Conservation (phyloP, 2,888 invertebrate species). For the Oxycera nigricornis region DNA sequence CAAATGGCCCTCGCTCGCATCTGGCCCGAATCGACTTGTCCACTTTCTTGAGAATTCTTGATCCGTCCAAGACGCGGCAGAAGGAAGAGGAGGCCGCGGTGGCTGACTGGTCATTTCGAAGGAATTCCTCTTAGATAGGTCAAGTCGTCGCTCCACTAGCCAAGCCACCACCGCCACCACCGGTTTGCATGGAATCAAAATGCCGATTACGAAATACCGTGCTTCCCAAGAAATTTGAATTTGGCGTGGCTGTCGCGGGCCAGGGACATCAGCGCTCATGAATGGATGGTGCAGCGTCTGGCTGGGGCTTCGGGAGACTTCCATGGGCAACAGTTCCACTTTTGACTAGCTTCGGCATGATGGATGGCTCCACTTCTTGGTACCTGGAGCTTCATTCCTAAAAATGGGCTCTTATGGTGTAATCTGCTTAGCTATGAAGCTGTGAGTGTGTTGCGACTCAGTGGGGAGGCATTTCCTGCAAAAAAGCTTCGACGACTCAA, state of each 20-base stretch:
- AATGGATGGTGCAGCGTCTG: not conserved
- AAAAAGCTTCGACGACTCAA: too few relatives aligned
- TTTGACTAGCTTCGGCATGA: too few relatives aligned
- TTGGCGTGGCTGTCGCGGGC: too few relatives aligned
- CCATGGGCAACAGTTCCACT: not conserved
- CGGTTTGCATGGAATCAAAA: conserved; percentile 5
- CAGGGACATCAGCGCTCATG: not conserved
- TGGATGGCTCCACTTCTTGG: not conserved
- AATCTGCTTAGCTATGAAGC: too few relatives aligned
- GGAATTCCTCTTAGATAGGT: conserved; percentile 6
- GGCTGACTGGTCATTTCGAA: not conserved
- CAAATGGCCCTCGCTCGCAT: conserved; percentile 15
- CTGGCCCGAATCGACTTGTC: conserved; percentile 2
- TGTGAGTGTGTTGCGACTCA: too few relatives aligned
- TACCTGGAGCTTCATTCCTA: not conserved
- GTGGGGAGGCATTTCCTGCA: too few relatives aligned
- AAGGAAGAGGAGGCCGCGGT: too few relatives aligned
- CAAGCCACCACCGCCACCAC: not conserved
- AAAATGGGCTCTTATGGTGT: too few relatives aligned
- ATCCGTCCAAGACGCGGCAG: too few relatives aligned
- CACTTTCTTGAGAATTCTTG: not conserved
- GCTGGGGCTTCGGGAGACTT: not conserved
- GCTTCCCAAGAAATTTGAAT: not conserved
- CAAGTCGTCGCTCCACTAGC: too few relatives aligned
- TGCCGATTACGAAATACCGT: conserved; percentile 10